Percentiles rank a stretch among this genome's conserved stretches.
Evolutionary conservation across 2,888 invertebrate genomes (phyloP).

Genomic region (Plagodis dolabraria): DNA sequence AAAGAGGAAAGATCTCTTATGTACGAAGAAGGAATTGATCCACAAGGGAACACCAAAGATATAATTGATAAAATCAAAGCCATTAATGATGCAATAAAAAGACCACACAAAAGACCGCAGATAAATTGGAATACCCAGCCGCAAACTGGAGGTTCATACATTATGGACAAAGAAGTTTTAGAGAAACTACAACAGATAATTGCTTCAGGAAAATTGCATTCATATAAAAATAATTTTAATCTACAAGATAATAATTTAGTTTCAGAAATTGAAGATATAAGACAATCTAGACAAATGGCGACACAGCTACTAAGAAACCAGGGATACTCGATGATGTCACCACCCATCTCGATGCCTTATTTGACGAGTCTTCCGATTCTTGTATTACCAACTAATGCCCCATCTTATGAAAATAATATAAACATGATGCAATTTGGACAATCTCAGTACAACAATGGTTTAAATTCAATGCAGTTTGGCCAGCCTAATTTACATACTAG

Average conservation of each 20-base stretch:
- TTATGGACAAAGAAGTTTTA: conserved; percentile 64
- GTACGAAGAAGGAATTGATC: conserved; percentile 49
- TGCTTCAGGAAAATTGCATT: conserved; percentile 62
- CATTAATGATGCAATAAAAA: conserved; percentile 76
- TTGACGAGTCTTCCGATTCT: conserved; percentile 65
- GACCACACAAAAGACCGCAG: conserved; percentile 60
- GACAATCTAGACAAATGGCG: conserved; percentile 48
- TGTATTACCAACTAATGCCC: conserved; percentile 51
- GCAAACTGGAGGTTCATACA: conserved; percentile 53
- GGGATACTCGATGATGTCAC: conserved; percentile 29
- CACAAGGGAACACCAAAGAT: conserved; percentile 58
- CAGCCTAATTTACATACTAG: conserved; percentile 43
- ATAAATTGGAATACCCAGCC: conserved; percentile 57
- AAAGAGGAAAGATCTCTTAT: conserved; percentile 55
- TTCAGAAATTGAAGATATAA: conserved; percentile 41
- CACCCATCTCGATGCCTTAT: conserved; percentile 51
- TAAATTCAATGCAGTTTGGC: conserved; percentile 44
- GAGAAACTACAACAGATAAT: conserved; percentile 72
- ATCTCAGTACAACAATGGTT: conserved; percentile 35
- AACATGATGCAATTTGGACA: conserved; percentile 43
- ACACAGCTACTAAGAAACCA: conserved; percentile 37
- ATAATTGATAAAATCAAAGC: conserved; percentile 84
- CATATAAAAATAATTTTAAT: conserved; percentile 41
- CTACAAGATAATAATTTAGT: conserved; percentile 49
- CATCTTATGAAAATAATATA: conserved; percentile 40